Conservation (phyloP, 2,113 vertebrate genomes). For the Bufo gargarizans region DNA sequence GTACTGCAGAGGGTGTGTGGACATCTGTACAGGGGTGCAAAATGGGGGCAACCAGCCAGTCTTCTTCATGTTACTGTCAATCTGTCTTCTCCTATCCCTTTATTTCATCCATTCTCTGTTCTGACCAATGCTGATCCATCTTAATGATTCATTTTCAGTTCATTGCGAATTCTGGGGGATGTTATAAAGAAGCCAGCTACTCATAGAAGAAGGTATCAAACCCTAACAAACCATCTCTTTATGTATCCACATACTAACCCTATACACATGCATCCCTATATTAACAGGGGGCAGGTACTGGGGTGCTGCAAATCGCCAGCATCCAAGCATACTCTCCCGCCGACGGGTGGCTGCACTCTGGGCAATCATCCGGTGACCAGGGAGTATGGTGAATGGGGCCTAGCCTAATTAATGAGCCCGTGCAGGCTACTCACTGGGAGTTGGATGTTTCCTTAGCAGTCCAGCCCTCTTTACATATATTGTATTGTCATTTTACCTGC, state of each 20-base stretch:
- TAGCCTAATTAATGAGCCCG: too few relatives aligned
- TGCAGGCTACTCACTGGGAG: too few relatives aligned
- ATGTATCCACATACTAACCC: constrained; percentile 72
- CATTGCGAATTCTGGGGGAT: constrained; percentile 82
- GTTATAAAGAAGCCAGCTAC: constrained; percentile 85
- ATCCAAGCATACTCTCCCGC: too few relatives aligned
- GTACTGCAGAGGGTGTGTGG: neutral
- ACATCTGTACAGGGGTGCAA: neutral
- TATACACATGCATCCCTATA: neutral
- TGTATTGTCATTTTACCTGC: neutral
- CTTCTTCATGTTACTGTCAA: neutral
- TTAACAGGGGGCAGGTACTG: neutral
- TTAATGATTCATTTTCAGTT: constrained; percentile 87
- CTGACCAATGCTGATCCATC: constrained; percentile 71
- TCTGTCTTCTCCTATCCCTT: constrained; percentile 5
- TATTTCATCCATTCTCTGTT: constrained; percentile 47
- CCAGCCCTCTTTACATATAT: too few relatives aligned
- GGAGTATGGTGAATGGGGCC: too few relatives aligned
- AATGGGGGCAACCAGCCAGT: neutral
- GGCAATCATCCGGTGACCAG: too few relatives aligned
- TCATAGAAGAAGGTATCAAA: constrained; percentile 95
- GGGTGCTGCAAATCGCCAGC: neutral
- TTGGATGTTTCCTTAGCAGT: too few relatives aligned
- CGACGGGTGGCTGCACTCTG: too few relatives aligned
- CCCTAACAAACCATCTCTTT: constrained; percentile 67